These are phyloP conservation scores for Clarias laeviceps DNA, from an alignment of 2,797 vertebrate species.

Conservation along the genomic window DNA sequence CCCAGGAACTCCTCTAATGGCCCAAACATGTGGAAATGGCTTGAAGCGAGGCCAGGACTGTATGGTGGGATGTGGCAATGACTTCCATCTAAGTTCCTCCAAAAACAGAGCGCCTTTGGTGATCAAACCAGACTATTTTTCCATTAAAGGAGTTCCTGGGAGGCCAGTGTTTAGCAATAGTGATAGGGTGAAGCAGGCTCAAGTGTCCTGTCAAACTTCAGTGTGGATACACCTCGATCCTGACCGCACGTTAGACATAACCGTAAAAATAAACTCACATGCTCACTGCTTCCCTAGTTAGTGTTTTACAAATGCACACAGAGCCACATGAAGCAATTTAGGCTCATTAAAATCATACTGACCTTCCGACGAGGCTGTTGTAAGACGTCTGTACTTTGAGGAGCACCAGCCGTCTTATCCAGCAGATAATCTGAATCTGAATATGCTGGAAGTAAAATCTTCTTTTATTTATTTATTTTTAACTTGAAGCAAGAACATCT, in stretches of 20 bases:
- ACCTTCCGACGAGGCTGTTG: constrained; percentile 3
- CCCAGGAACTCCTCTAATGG: no score
- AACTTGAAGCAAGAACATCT: neutral
- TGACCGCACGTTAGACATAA: no score
- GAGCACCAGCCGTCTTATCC: neutral
- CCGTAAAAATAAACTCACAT: neutral
- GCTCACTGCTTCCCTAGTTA: neutral
- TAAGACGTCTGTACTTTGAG: neutral
- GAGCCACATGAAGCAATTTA: neutral
- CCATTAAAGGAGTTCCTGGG: no score
- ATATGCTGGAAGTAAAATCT: neutral
- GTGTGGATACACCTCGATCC: neutral
- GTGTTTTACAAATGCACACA: neutral
- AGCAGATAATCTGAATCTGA: neutral
- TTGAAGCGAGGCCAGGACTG: no score
- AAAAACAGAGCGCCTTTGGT: no score
- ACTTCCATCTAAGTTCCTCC: no score
- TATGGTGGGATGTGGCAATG: no score
- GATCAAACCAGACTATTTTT: no score
- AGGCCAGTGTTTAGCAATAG: no score
- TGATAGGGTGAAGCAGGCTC: neutral
- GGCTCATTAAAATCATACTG: constrained; percentile 13
- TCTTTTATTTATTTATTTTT: neutral
- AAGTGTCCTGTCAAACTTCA: neutral
- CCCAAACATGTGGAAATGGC: no score